Percentiles rank a stretch among this genome's conserved stretches.
Conservation (phyloP, 2,888 invertebrate genomes). For the Busseola fusca region DNA sequence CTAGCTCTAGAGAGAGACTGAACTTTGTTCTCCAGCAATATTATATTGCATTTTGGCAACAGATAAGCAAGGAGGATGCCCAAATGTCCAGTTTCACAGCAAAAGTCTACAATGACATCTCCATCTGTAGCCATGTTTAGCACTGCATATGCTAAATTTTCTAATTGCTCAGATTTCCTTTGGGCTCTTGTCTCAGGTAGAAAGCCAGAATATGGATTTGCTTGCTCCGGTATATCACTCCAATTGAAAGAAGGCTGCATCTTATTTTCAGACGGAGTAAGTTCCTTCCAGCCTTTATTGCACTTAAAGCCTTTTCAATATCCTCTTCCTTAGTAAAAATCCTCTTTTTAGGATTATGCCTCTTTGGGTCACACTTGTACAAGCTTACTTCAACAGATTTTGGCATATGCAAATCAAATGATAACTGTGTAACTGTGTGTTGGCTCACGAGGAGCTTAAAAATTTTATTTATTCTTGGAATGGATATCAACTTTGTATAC, state of each 20-base stretch:
- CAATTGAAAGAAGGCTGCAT: conserved; percentile 88
- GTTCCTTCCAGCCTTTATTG: conserved; percentile 79
- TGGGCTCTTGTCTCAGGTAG: conserved; percentile 92
- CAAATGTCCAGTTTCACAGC: conserved; percentile 97
- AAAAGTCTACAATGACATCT: conserved; percentile 96
- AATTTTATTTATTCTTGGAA: conserved; percentile 65
- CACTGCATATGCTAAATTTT: conserved; percentile 94
- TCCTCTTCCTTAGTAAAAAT: conserved; percentile 93
- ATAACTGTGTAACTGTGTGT: conserved; percentile 36
- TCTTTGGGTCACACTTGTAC: conserved; percentile 93
- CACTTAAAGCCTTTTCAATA: conserved; percentile 90
- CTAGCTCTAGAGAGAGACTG: conserved; percentile 94
- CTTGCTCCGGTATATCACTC: conserved; percentile 92
- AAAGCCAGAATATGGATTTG: conserved; percentile 93
- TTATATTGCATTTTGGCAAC: conserved; percentile 93
- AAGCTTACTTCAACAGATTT: conserved; percentile 90
- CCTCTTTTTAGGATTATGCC: conserved; percentile 92
- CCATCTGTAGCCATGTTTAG: conserved; percentile 91
- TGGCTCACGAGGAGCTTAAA: conserved; percentile 60
- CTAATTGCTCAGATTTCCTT: conserved; percentile 95
- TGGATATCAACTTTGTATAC: conserved; percentile 83
- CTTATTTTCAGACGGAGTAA: conserved; percentile 75
- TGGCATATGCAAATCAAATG: conserved; percentile 78
- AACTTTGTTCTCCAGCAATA: conserved; percentile 97
- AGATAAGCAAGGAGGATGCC: conserved; percentile 95